Evolutionary conservation across 2,888 invertebrate species (phyloP).

Genomic region (Zygogramma bicolorata): DNA sequence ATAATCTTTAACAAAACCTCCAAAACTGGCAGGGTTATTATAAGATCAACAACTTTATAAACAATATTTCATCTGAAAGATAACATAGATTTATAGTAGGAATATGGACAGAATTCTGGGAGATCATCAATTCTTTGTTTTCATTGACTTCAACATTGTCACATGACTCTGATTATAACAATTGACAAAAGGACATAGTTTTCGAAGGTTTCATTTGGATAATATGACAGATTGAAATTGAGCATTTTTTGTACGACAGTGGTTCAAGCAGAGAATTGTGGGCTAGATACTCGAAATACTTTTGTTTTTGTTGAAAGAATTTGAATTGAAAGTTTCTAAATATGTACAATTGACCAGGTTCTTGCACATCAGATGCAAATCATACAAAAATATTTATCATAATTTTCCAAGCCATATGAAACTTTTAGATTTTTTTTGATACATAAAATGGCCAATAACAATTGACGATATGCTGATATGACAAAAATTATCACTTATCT

Average conservation of each 20-base stretch:
- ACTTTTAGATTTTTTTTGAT: background rate
- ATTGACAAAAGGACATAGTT: background rate
- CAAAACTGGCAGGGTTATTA: background rate
- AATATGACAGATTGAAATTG: background rate
- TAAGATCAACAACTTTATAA: background rate
- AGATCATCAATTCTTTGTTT: background rate
- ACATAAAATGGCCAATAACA: background rate
- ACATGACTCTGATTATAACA: background rate
- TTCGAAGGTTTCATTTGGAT: background rate
- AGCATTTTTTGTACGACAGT: background rate
- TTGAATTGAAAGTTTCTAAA: background rate
- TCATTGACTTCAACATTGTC: background rate
- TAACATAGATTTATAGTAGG: background rate
- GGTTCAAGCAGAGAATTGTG: background rate
- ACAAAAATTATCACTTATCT: background rate
- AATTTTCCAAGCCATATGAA: background rate
- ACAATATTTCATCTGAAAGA: background rate
- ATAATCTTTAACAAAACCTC: background rate
- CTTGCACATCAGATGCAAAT: background rate
- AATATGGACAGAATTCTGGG: background rate
- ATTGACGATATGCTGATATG: background rate
- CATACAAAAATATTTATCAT: background rate
- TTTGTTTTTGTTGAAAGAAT: background rate
- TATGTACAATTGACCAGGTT: background rate
- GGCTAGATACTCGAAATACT: no score